phyloP scores from a whole-genome alignment of 30 jellyfish, hydroid and myxozoan genomes.

The Rhopilema esculentum region DNA sequence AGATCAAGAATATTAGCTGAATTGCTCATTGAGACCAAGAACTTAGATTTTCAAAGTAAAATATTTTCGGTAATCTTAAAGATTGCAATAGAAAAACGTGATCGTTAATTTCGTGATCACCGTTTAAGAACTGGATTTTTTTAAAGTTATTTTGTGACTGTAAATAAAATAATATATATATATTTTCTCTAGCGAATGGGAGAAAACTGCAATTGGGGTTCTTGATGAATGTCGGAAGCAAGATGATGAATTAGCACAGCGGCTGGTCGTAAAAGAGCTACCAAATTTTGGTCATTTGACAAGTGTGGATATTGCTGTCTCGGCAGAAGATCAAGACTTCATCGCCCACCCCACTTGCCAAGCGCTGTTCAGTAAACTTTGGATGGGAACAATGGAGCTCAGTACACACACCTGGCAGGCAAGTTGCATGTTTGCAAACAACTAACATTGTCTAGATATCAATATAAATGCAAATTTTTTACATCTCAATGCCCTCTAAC shows the following conservation, averaged over 20 bases:
- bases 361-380: conserved; percentile 80
- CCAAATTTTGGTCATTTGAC: conserved; percentile 89
- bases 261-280: conserved; percentile 82
- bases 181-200: conserved; percentile 80
- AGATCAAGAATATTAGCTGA: too few relatives aligned
- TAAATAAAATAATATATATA: too few relatives aligned
- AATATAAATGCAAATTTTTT: too few relatives aligned
- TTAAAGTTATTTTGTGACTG: too few relatives aligned
- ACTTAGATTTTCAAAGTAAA: too few relatives aligned
- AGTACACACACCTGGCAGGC: conserved; percentile 84
- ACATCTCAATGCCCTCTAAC: too few relatives aligned
- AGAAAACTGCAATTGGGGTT: conserved; percentile 89
- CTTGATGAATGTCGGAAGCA: conserved; percentile 92
- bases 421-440: neutral
- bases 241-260: conserved; percentile 91
- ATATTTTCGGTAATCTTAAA: too few relatives aligned
- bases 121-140: too few relatives aligned
- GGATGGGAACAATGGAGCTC: conserved; percentile 95
- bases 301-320: conserved; percentile 92
- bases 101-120: too few relatives aligned
- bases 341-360: conserved; percentile 97
- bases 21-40: too few relatives aligned
- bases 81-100: neutral
- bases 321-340: conserved; percentile 94
- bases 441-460: too few relatives aligned